Evolutionary conservation across 2,797 vertebrate species (phyloP).

Genomic region (Pipistrellus pygmaeus): DNA sequence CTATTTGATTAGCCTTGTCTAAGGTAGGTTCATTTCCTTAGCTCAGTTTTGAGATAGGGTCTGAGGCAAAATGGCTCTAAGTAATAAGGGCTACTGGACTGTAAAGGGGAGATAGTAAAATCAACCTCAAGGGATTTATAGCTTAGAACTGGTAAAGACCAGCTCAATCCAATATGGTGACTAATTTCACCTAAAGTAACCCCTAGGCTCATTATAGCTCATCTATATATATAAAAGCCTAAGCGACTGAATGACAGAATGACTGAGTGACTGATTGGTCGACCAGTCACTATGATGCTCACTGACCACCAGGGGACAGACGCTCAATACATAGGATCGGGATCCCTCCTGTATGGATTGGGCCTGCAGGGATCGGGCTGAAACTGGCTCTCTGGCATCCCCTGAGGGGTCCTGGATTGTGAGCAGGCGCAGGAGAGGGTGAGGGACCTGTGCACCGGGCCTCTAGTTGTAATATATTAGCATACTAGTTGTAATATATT

Average conservation of each 20-base stretch:
- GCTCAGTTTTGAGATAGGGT: neutral
- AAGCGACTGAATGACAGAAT: too few species aligned
- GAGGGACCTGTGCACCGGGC: too few species aligned
- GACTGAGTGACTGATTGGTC: too few species aligned
- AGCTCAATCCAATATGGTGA: neutral
- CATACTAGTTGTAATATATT: neutral
- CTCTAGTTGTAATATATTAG: neutral
- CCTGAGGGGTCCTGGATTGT: too few species aligned
- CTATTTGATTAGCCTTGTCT: neutral
- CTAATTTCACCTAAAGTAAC: neutral
- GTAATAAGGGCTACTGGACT: neutral
- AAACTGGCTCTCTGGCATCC: too few species aligned
- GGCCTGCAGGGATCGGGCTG: too few species aligned
- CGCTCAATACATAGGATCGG: too few species aligned
- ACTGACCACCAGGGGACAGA: too few species aligned
- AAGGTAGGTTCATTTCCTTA: neutral
- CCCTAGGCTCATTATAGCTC: neutral
- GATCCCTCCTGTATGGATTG: too few species aligned
- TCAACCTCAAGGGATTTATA: neutral
- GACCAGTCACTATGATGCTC: fast-evolving
- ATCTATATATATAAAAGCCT: too few species aligned
- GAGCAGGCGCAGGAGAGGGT: too few species aligned
- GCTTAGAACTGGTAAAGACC: neutral
- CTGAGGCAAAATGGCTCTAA: neutral
- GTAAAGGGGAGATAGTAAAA: neutral